Percentiles rank a stretch among this genome's conserved stretches.
phyloP scores from a whole-genome alignment of 2,888 invertebrate species.

The Machimus atricapillus region DNA sequence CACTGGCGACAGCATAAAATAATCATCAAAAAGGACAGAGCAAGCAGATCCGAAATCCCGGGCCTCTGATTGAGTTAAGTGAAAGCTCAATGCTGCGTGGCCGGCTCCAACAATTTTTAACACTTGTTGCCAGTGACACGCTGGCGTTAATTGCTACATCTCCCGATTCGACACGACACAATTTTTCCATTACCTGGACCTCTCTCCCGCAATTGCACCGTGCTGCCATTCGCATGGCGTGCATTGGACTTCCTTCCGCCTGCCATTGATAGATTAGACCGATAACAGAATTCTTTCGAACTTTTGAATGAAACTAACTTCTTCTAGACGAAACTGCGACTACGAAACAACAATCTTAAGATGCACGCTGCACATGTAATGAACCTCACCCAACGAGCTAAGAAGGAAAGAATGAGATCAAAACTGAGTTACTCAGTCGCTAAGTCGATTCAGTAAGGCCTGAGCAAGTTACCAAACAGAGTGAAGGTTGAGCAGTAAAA shows the following conservation, averaged over 20 bases:
- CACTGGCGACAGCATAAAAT: background rate
- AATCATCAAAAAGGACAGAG: background rate
- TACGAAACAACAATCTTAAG: background rate
- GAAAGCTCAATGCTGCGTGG: background rate
- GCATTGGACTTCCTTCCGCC: conserved; percentile 56
- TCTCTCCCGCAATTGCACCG: conserved; percentile 59
- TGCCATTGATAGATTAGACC: conserved; percentile 54
- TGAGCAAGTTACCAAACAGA: background rate
- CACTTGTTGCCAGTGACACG: conserved; percentile 8
- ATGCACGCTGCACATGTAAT: background rate
- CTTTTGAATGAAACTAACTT: background rate
- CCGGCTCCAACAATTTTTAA: background rate
- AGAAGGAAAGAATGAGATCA: background rate
- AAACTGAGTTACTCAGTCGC: background rate
- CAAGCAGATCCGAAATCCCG: background rate
- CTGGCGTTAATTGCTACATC: background rate
- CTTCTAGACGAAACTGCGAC: background rate
- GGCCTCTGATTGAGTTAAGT: background rate
- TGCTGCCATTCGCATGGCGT: conserved; percentile 54
- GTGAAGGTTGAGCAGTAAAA: background rate
- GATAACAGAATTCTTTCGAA: background rate
- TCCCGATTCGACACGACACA: background rate
- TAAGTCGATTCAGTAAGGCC: background rate
- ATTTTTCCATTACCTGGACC: conserved; percentile 59
- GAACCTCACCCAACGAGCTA: background rate